Evolutionary conservation across 2,113 vertebrate genomes (phyloP).

Genomic region (Odobenus rosmarus): DNA sequence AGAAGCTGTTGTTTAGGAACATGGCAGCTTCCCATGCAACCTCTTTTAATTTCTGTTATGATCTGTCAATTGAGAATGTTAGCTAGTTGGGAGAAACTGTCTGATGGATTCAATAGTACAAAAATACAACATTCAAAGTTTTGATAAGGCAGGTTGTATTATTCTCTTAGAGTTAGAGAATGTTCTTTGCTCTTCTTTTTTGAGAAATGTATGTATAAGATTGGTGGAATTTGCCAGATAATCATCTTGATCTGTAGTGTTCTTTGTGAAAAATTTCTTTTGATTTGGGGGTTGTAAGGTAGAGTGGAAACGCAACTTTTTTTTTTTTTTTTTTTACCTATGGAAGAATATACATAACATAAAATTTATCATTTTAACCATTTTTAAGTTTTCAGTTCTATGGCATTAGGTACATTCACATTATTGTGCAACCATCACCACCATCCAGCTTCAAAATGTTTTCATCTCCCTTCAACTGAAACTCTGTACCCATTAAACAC

Average conservation of each 20-base stretch:
- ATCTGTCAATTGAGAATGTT: conserved; percentile 81
- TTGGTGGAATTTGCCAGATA: background rate
- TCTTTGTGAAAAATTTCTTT: background rate
- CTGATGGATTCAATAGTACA: conserved; percentile 68
- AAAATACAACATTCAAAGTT: conserved; percentile 22
- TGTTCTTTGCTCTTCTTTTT: background rate
- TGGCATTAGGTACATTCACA: background rate
- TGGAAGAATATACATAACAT: background rate
- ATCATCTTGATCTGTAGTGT: background rate
- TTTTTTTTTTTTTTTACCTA: background rate
- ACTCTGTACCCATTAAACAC: background rate
- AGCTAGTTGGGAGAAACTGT: conserved; percentile 78
- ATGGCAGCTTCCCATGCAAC: conserved; percentile 87
- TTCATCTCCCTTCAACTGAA: background rate
- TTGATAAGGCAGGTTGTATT: background rate
- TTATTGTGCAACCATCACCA: background rate
- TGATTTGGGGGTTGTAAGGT: background rate
- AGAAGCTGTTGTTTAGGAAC: conserved; percentile 86
- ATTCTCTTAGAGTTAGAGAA: background rate
- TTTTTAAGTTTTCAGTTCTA: background rate
- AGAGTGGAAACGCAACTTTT: background rate
- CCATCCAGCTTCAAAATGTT: background rate
- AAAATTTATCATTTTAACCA: background rate
- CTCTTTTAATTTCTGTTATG: conserved; percentile 85
- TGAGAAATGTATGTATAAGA: background rate